Base-by-base conservation (phyloP, 2,797 vertebrate genomes). In the Hirundo rustica region DNA sequence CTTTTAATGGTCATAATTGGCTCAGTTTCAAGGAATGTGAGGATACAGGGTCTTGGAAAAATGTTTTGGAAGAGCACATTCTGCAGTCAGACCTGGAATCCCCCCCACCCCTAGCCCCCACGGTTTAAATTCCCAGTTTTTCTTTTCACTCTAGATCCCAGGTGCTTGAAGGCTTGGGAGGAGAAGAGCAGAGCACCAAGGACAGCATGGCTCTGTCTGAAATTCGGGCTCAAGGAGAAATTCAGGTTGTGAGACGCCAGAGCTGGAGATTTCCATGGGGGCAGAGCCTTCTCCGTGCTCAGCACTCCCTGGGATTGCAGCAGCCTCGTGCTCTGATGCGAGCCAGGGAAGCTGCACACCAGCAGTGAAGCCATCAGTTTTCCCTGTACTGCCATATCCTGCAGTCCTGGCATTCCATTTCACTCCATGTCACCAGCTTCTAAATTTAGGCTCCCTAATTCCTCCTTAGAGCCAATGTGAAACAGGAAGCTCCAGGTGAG, bases 401-500 rank as follows among this genome's bases (percentile, higher is more conserved):
- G 54, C 47, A 53, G 14, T 72, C 58, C 32, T 88, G n/a, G 36
- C 62, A 78, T 92, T 83, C 58, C 61, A 44, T 77, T 93, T 91
- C 82, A 91, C 36, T 83, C 85, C 76, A 2, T 57, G 65, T 77
- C 62, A 79, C 19, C 87, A 78, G n/a, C 54, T 22, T 47, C 94
- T 95, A 95, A 92, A 94, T 94, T 92, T 96, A 95, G 82, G 34
- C 13, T 83, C 36, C 13, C 4, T 50, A 10, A 91, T 89, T 87
- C 60, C 18, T n/a, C 83, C 40, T 58, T 5, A 26, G 47, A 89
- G 72, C 19, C n/a, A 13, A 1, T 2, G 30, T 85, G 79, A 94
- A 80, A 73, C 82, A 94, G 85, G 89, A 96, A 47, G 38, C 29
- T 74, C 16, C 66, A 64, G 73, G 30, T 80, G 91, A 96, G 87